phyloP scores from a whole-genome alignment of 2,113 vertebrate species.

The Axis porcinus region DNA sequence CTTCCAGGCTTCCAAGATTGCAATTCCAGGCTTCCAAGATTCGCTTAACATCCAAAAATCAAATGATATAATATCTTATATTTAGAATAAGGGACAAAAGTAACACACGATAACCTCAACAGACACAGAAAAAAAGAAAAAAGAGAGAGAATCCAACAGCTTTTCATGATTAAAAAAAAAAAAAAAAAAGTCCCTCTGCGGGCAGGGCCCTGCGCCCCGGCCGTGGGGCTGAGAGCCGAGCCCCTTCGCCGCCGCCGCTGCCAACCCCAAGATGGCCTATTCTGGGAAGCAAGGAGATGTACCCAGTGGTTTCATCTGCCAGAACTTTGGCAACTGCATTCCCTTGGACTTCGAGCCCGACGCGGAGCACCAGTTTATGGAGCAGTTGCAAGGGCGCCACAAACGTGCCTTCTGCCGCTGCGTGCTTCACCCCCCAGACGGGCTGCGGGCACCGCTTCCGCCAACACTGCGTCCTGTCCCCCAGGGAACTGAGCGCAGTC shows the following conservation, averaged over 20 bases:
- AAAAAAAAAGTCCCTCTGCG: fast-evolving
- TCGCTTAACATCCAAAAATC: neutral
- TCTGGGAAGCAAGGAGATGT: slow-evolving; percentile 70
- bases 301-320: slow-evolving; percentile 68
- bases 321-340: slow-evolving; percentile 77
- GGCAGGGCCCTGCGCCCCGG: fast-evolving
- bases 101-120: neutral
- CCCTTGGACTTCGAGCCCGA: slow-evolving; percentile 85
- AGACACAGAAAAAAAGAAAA: neutral
- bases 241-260: neutral
- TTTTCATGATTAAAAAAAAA: neutral
- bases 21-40: neutral
- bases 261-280: slow-evolving; percentile 47
- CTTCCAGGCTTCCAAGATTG: neutral
- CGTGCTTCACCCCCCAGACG: slow-evolving; percentile 87
- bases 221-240: neutral
- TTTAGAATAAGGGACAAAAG: neutral
- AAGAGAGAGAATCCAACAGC: neutral
- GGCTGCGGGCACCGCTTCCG: slow-evolving; percentile 91
- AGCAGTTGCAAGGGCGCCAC: slow-evolving; percentile 84
- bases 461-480: slow-evolving; percentile 82
- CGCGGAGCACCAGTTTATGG: slow-evolving; percentile 81
- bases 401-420: slow-evolving; percentile 82
- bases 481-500: slow-evolving; percentile 81
- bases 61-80: neutral